Base-by-base conservation (phyloP, 2,113 vertebrate species). In the Trematomus loennbergii region DNA sequence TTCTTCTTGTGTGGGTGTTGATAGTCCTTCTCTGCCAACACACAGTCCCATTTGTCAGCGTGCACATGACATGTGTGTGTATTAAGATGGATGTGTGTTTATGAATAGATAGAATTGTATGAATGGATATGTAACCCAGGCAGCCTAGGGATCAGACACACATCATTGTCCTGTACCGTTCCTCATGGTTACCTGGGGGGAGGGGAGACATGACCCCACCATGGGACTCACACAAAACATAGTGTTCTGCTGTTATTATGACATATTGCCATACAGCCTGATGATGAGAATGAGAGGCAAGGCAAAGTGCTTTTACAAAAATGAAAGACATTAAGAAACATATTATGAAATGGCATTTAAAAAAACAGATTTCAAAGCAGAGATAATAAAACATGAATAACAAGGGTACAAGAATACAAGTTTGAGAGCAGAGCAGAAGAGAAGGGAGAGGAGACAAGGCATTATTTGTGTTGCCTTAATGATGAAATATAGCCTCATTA, bases 381-480 rank as follows among this genome's bases (percentile, higher is more conserved):
- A 29, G 3, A 29, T 29, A 29, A 29, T 29, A 29, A 3, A 29
- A 29, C 29, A 29, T 29, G 29, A 29, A 29, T 29, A 29, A 29
- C 29, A 29, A 29, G 4, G 29, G 29, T 29, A 29, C 29, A 29
- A 4, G 3, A 29, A 29, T 29, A 29, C 3, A 29, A 4, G 29
- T 29, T 17, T 68, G 58, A 88, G 77, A 33, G 59, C 29, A 54
- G 22, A 69, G 36, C 22, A 54, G 22, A 69, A 43, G 15, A 78
- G 64, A 64, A 49, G 8, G 36, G 13, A 48, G 52, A 60, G 25
- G 20, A 85, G 80, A 82, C 70, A 9, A 75, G 59, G 18, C 55
- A 43, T 84, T 84, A 49, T 77, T 78, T 73, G 71, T 68, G 29
- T 29, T 29, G 36, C n/a, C 57, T 82, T 89, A 85, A 90, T 91